Percentiles rank a stretch among this genome's conserved stretches.
phyloP scores from a whole-genome alignment of 2,888 invertebrate genomes.

The Lithosia quadra region DNA sequence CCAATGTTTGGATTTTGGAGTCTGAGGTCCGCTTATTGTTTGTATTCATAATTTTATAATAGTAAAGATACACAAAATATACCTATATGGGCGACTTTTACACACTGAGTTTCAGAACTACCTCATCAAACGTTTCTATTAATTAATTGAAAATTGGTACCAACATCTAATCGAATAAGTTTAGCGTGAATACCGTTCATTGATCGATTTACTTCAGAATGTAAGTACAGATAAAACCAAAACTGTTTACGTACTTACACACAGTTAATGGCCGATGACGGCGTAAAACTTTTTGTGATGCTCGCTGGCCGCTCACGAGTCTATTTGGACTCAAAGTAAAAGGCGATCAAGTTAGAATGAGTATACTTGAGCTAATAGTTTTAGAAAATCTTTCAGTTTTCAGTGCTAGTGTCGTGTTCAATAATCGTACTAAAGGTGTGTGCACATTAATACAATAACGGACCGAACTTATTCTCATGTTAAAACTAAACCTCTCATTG shows the following conservation, averaged over 20 bases:
- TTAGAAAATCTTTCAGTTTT: slow-evolving; percentile 6
- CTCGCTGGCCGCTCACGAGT: neutral
- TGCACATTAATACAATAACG: no score
- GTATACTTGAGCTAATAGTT: slow-evolving; percentile 4
- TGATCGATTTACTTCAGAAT: neutral
- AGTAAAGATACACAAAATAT: no score
- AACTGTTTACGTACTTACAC: neutral
- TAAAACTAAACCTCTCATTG: no score
- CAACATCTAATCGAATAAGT: neutral
- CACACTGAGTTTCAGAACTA: neutral
- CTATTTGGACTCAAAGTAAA: slow-evolving; percentile 13
- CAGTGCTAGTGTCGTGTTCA: slow-evolving; percentile 5
- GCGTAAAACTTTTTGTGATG: slow-evolving; percentile 6
- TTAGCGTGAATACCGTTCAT: neutral
- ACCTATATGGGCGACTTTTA: neutral
- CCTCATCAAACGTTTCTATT: neutral
- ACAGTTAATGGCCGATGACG: slow-evolving; percentile 11
- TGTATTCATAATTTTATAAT: no score
- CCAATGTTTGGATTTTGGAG: no score
- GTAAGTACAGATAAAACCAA: neutral
- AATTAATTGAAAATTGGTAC: neutral
- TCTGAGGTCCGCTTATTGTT: no score
- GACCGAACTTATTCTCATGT: no score
- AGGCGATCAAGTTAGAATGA: slow-evolving; percentile 14
- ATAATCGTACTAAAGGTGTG: neutral